Base-by-base conservation (phyloP, 2,888 invertebrate genomes). In the Hypomecis atomaria region DNA sequence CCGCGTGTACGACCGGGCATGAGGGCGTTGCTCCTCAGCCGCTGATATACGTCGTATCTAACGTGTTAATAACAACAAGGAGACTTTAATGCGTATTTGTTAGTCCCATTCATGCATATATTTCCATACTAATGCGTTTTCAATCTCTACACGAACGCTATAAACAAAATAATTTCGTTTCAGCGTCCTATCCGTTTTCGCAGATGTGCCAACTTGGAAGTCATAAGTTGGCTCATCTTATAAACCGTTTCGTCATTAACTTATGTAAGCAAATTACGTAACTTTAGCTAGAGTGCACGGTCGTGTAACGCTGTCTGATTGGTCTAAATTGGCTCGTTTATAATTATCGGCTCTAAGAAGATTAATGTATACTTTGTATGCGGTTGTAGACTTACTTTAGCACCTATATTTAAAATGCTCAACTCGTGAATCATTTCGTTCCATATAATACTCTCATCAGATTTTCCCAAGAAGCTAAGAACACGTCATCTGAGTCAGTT, bases 261-360 rank as follows among this genome's bases (percentile, higher is more conserved):
- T 90, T 89, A 90, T 86, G 83, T 88, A 92, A 91, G 81, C 66
- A 62, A 74, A 78, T 91, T 90, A 89, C 86, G 83, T 88, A 90
- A 90, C 75, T 78, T 75, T 60, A 89, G 23, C 75, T 76, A 65
- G 77, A 82, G 82, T 82, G 83, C 83, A 83, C 81, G 82, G 84
- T 78, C 83, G 79, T 73, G 53, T 61, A 64, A 62, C 60, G 62
- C 66, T 62, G 66, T 66, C 33, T 67, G 67, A 67, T 66, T 62
- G 13, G 61, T 62, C 62, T 58, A 43, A 70, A 59, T 52, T 44
- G 55, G 11, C 43, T 60, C 44, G 48, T 23, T 42, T 34, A 11
- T 42, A 40, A 62, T 40, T 56, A 45, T 40, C 23, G 10, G 49
- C 44, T 45, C 23, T 10, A 52, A 13, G 23, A 52, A 23, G 4